Base-by-base conservation (phyloP, 2,113 vertebrate genomes). In the Pseudolaguvia tuberculata region DNA sequence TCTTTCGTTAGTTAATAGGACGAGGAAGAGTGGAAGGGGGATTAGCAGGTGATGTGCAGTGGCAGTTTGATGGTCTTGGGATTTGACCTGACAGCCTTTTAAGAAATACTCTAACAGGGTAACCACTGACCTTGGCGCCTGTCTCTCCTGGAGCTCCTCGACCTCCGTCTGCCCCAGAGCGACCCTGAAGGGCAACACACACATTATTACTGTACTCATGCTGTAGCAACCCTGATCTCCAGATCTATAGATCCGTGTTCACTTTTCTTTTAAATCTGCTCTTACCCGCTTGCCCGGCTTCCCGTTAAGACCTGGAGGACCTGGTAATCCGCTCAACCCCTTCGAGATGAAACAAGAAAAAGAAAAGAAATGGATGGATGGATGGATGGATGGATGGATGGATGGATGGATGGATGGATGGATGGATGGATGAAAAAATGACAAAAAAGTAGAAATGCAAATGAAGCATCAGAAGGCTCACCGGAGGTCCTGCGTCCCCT, bases 101-200 rank as follows among this genome's bases (percentile, higher is more conserved):
- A 42, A 1, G 39, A 4, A 42, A 1, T 4, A 42, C 39, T 42
- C 39, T 8, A 42, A 42, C 7, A 25, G 21, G 2, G 6, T 17
- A 47, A 23, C n/a, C 20, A 17, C 79, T 70, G 65, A 96, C 95
- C 92, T 97, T 98, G 9, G 87, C 53, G 52, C 95, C 95, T 0
- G 94, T 92, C 79, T 96, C 93, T 45, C 95, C 95, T 0, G 94
- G 95, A 57, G 90, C 83, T 25, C 95, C 95, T n/a, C 95, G 91
- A 61, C 89, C 91, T 2, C 95, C 95, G 0, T 97, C 94, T 0
- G 88, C 81, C 84, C 95, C 95, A 0, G 89, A 63, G 2, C 86
- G 92, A 11, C 94, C 94, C 94, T 96, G 21, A 27, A 68, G 27
- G 72, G 11, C 83, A n/a, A 87, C 27, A 75, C 21, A 79, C 55